Conservation (phyloP, 2,113 vertebrate genomes). For the Syngnathus floridae region DNA sequence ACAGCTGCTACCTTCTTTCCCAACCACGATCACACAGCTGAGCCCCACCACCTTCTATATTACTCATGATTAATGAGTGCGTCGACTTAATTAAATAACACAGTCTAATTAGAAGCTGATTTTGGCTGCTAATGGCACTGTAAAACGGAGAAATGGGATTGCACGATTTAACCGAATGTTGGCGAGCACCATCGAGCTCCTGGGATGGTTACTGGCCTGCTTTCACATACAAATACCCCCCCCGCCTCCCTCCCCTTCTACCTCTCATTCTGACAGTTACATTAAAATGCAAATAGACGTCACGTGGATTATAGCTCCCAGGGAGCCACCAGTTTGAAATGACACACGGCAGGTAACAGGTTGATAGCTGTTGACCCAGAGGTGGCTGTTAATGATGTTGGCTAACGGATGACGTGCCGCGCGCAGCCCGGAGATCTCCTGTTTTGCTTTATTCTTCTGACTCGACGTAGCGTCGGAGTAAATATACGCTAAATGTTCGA, state of each 20-base stretch:
- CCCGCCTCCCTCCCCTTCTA: not conserved
- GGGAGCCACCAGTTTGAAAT: conserved; percentile 15
- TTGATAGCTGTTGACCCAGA: conserved; percentile 51
- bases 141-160: conserved; percentile 55
- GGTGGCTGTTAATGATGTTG: conserved; percentile 51
- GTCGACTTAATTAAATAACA: conserved; percentile 85
- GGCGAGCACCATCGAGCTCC: conserved; percentile 44
- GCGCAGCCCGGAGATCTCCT: conserved; percentile 30
- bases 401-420: conserved; percentile 16
- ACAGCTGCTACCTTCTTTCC: conserved; percentile 2
- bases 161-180: conserved; percentile 37
- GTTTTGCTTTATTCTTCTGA: conserved; percentile 38
- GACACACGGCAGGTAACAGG: conserved; percentile 49
- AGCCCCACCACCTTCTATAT: conserved; percentile 58
- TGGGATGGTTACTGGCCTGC: conserved; percentile 47
- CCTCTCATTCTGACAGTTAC: conserved; percentile 60
- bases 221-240: conserved; percentile 42
- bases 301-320: conserved; percentile 60
- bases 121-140: conserved; percentile 72
- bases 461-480: conserved; percentile 34
- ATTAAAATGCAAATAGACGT: conserved; percentile 70
- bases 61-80: conserved; percentile 78
- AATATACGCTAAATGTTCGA: conserved; percentile 28
- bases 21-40: conserved; percentile 12
- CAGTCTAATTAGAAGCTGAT: conserved; percentile 80